Evolutionary conservation across 2,113 vertebrate species (phyloP).

Genomic region (Toxostoma redivivum): DNA sequence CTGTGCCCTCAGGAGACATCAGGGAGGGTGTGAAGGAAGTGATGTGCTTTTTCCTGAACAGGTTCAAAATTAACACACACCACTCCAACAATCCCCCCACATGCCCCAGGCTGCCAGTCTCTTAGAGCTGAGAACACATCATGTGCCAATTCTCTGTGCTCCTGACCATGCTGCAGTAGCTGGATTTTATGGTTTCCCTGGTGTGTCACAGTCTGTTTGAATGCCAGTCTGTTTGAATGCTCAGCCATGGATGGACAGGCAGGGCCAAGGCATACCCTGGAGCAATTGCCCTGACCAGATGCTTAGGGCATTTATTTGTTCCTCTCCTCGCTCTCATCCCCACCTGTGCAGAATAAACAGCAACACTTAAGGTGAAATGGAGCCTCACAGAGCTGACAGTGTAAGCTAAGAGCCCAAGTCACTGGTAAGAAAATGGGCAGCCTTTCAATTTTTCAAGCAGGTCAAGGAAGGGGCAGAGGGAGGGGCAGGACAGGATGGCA

Average conservation of each 20-base stretch:
- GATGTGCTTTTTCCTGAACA: not conserved
- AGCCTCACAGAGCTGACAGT: not conserved
- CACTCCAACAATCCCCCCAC: not conserved
- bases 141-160: not conserved
- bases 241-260: not conserved
- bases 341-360: not conserved
- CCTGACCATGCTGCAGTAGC: not conserved
- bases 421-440: not conserved
- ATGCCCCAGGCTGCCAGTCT: not conserved
- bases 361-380: not conserved
- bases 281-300: accelerated
- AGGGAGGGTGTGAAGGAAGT: not conserved
- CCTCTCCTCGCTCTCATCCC: not conserved
- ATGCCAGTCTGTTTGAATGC: too few species aligned
- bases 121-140: accelerated
- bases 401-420: not conserved
- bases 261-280: not conserved
- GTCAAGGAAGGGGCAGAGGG: not conserved
- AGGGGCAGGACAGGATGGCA: not conserved
- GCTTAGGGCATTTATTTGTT: not conserved
- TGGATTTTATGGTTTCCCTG: not conserved
- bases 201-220: not conserved
- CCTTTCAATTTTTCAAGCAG: slow-evolving; percentile 6
- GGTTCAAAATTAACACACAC: not conserved
- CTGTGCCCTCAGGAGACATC: not conserved